phyloP scores from a whole-genome alignment of 53 echinoderm and acorn worm species.

The Echinarachnius parma region DNA sequence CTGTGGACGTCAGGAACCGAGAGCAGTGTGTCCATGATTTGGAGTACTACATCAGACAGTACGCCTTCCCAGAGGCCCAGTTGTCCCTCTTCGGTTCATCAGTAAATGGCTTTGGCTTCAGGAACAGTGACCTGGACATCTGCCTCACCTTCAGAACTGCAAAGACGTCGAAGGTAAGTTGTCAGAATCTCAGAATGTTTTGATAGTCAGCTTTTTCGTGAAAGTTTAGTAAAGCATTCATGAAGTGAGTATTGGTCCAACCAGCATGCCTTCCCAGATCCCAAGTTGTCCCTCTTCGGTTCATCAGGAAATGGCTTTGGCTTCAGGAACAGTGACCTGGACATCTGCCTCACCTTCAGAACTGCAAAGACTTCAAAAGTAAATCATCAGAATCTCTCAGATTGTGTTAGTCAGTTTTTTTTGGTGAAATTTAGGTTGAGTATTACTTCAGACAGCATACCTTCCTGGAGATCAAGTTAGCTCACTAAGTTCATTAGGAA shows the following conservation, averaged over 20 bases:
- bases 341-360: slow-evolving; percentile 77
- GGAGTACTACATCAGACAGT: slow-evolving; percentile 51
- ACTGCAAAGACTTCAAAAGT: slow-evolving; percentile 55
- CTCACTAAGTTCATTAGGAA: slow-evolving; percentile 87
- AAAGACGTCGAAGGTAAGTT: slow-evolving; percentile 56
- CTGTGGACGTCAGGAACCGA: slow-evolving; percentile 37
- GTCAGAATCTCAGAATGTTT: no score
- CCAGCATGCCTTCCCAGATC: slow-evolving; percentile 24
- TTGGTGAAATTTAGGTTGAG: no score
- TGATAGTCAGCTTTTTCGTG: no score
- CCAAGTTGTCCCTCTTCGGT: slow-evolving; percentile 75
- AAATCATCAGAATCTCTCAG: no score
- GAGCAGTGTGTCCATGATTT: slow-evolving; percentile 53
- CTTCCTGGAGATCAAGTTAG: no score
- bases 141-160: slow-evolving; percentile 61
- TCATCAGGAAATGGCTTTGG: slow-evolving; percentile 96
- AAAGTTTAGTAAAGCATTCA: no score
- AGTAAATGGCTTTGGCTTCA: slow-evolving; percentile 83
- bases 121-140: slow-evolving; percentile 76
- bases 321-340: slow-evolving; percentile 84
- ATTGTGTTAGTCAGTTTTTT: no score
- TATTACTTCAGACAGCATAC: slow-evolving; percentile 43
- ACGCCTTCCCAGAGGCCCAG: slow-evolving; percentile 39
- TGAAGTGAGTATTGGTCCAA: no score
- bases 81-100: slow-evolving; percentile 72